phyloP scores from a whole-genome alignment of 2,888 invertebrate genomes.

The Aproaerema taeniolella region DNA sequence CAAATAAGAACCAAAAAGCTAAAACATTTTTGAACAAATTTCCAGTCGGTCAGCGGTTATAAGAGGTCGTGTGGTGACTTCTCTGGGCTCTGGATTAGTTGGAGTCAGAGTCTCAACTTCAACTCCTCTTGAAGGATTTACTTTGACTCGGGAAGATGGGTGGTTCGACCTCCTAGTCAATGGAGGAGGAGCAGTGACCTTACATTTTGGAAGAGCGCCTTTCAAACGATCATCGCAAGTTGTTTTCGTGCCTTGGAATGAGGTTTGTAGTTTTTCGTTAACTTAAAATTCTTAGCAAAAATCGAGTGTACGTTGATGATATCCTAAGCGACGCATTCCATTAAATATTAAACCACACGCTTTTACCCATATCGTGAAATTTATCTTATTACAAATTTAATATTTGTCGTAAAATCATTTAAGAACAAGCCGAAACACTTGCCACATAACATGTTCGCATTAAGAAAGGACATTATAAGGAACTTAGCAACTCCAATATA shows the following conservation, averaged over 20 bases:
- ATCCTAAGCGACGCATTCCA: not conserved
- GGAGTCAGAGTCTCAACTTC: conserved; percentile 97
- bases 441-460: no score
- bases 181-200: conserved; percentile 97
- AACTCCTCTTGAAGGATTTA: conserved; percentile 97
- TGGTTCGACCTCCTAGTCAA: conserved; percentile 99
- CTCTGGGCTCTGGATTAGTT: conserved; percentile 94
- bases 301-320: not conserved
- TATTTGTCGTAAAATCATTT: no score
- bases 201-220: conserved; percentile 95
- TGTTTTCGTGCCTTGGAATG: conserved; percentile 97
- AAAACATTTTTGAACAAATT: no score
- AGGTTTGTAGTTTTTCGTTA: conserved; percentile 77
- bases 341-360: no score
- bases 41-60: conserved; percentile 97
- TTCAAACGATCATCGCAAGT: conserved; percentile 93
- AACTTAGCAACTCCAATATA: no score
- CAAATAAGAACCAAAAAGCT: no score
- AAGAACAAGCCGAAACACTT: no score
- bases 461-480: no score
- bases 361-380: no score
- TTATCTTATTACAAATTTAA: no score
- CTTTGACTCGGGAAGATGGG: conserved; percentile 92
- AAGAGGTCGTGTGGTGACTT: conserved; percentile 94
- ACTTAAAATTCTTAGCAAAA: no score